A percentile compares a stretch with the other conserved stretches of the same genome.
Conservation (phyloP, 2,888 invertebrate genomes). For the Halocaridina rubra region DNA sequence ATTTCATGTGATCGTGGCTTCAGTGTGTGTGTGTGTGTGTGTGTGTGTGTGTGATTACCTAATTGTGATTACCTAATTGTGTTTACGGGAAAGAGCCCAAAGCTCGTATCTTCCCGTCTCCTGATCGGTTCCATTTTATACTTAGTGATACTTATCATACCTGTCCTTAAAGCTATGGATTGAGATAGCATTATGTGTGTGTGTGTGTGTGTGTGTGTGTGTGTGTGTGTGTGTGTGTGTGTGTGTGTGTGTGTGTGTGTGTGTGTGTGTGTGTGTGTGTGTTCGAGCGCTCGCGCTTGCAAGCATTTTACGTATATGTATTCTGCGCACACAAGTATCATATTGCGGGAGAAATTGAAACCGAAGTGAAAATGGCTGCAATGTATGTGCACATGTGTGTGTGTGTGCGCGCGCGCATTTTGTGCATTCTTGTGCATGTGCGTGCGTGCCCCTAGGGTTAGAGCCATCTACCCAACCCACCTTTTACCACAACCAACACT, state of each 20-base stretch:
- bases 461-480: no score
- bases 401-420: slow-evolving; percentile 12
- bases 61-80: no score
- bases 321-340: no score
- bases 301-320: no score
- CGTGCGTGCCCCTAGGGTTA: background rate
- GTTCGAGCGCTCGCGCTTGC: background rate
- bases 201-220: slow-evolving; percentile 27
- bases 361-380: background rate
- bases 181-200: no score
- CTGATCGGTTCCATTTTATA: no score
- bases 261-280: slow-evolving; percentile 10
- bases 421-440: background rate
- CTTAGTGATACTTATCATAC: no score
- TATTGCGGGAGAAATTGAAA: background rate
- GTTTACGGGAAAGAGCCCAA: no score
- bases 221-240: background rate
- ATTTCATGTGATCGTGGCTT: background rate
- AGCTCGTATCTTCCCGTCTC: no score
- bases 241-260: background rate
- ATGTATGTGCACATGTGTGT: background rate
- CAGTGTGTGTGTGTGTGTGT: slow-evolving; percentile 15
- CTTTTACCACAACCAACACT: no score
- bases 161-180: no score
- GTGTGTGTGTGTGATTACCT: no score